Evolutionary conservation across 2,888 invertebrate genomes (phyloP), one percentile per base, ranked within the genome.

Genomic region (Lepidochitona cinerea): DNA sequence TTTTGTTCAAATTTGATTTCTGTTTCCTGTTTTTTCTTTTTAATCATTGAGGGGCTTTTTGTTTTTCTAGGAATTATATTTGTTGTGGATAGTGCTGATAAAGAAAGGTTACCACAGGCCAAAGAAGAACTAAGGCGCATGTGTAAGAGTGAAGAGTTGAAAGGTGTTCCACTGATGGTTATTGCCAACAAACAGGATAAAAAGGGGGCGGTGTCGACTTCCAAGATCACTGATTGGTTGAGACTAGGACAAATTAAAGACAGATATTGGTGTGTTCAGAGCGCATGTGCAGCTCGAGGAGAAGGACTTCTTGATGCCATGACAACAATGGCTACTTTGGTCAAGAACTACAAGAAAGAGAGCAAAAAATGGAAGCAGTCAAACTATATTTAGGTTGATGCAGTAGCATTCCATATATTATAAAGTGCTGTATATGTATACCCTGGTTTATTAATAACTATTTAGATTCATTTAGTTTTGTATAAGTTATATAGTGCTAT

Each of bases 181-280:
- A 37, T 66, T 12, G 66, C 66, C 9, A 66, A 66, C 66, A 66
- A 66, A 36, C 66, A 66, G 29, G 66, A 66, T 26, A 14, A 35
- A 1, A 35, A 35, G 23, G 66, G 66, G 32, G 66, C 66, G 6
- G 37, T 66, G 66, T 66, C 66, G 18, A 66, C 66, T 12, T 35
- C 66, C n/a, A 37, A 66, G 37, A 35, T 66, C 1, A 37, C 66
- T 37, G 66, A 66, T 7, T 35, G 37, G 35, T 37, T 66, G 35
- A 35, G 35, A 23, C 37, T 66, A 18, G 66, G 66, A 14, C 14
- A 66, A 35, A 35, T 66, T 5, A 66, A 66, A n/a, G 37, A 66
- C 18, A 14, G 66, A 26, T 66, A 66, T 29, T 66, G 66, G 66
- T 37, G 37, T 37, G 66, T 66, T 9, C 66, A 66, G 37, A 14